Evolutionary conservation across 2,113 vertebrate genomes (phyloP).

Genomic region (Petroica traversi): DNA sequence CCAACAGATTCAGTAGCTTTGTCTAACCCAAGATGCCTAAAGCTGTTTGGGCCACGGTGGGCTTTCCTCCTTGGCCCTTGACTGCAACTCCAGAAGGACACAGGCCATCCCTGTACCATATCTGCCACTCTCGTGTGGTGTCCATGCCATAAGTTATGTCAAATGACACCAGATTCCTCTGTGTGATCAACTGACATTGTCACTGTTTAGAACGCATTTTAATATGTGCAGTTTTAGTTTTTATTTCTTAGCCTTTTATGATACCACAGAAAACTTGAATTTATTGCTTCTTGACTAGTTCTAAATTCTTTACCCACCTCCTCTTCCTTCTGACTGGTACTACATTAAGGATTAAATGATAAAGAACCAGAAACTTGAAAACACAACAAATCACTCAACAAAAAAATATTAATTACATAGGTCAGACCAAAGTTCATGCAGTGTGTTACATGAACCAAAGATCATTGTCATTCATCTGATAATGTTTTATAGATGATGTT

Average conservation of each 20-base stretch:
- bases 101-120: background rate
- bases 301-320: background rate
- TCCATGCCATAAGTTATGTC: background rate
- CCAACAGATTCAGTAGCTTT: background rate
- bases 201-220: background rate
- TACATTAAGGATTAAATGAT: background rate
- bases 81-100: background rate
- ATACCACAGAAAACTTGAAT: background rate
- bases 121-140: background rate
- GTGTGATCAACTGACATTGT: background rate
- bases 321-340: fast-evolving
- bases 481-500: background rate
- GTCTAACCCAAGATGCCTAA: background rate
- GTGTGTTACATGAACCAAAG: background rate
- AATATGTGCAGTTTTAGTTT: background rate
- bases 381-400: background rate
- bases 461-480: background rate
- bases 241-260: background rate
- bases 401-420: background rate
- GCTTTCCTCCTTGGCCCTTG: background rate
- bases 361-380: background rate
- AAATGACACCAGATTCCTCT: background rate
- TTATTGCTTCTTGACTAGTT: background rate
- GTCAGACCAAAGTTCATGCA: background rate
- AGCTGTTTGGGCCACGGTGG: background rate